phyloP scores from a whole-genome alignment of 2,113 vertebrate genomes.

The Coptodon bakossiorum region DNA sequence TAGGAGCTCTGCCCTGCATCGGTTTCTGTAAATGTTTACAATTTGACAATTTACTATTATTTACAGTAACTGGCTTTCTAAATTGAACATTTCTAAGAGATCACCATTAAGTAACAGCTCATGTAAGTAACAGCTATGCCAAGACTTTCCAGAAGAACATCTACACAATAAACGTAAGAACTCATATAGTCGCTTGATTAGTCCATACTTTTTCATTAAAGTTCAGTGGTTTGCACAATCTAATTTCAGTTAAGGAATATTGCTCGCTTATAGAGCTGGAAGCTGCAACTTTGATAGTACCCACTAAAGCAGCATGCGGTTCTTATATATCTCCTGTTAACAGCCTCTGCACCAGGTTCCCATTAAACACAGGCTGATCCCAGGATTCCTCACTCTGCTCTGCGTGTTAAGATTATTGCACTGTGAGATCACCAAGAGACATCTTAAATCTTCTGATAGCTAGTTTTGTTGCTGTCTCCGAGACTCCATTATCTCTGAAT shows the following conservation, averaged over 20 bases:
- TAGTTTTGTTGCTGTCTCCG: not conserved
- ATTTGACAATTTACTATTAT: not conserved
- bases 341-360: not conserved
- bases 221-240: not conserved
- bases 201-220: not conserved
- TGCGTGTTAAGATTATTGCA: not conserved
- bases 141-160: not conserved
- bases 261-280: not conserved
- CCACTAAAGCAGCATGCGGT: not conserved
- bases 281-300: not conserved
- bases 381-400: not conserved
- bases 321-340: not conserved
- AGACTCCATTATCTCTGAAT: not conserved
- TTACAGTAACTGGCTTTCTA: not conserved
- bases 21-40: accelerated
- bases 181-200: not conserved
- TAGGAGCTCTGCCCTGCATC: not conserved
- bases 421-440: not conserved
- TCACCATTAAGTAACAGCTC: accelerated
- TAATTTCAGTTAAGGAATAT: not conserved
- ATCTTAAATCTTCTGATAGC: not conserved
- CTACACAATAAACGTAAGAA: accelerated
- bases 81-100: not conserved
- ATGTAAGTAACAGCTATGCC: not conserved
- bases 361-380: conserved; percentile 1